Evolutionary conservation across 2,888 invertebrate genomes (phyloP).

Genomic region (Pantelozetes paolii): DNA sequence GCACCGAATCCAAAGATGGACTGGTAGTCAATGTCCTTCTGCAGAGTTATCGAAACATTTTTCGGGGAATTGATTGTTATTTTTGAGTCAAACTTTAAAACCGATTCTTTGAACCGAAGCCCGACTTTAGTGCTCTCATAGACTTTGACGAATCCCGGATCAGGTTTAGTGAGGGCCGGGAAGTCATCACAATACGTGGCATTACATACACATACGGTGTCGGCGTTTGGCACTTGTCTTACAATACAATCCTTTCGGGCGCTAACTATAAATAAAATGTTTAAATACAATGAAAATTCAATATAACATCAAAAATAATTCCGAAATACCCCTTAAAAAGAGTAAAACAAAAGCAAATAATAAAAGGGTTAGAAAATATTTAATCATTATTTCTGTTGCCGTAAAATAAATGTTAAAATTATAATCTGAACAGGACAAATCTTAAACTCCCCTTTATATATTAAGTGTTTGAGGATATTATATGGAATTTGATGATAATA

Average conservation of each 20-base stretch:
- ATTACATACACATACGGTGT: conserved; percentile 64
- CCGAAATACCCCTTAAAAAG: no score
- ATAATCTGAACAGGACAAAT: no score
- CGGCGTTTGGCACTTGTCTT: conserved; percentile 44
- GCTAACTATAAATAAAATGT: background rate
- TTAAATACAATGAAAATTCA: no score
- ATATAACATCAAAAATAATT: no score
- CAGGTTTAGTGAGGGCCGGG: conserved; percentile 56
- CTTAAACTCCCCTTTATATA: no score
- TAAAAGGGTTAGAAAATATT: no score
- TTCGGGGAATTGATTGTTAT: background rate
- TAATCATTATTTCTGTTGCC: no score
- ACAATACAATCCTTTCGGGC: conserved; percentile 2
- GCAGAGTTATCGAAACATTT: conserved; percentile 44
- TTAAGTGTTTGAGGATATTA: no score
- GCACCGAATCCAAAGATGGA: conserved; percentile 77
- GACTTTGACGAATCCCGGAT: conserved; percentile 56
- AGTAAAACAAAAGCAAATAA: no score
- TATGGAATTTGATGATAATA: no score
- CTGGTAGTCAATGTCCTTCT: conserved; percentile 57
- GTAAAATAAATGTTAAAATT: no score
- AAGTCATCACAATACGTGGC: conserved; percentile 66
- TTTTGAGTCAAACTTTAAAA: background rate
- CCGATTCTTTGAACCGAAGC: conserved; percentile 57
- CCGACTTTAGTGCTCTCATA: conserved; percentile 63